Conservation (phyloP, 2,797 vertebrate genomes). For the Peromyscus nudipes region DNA sequence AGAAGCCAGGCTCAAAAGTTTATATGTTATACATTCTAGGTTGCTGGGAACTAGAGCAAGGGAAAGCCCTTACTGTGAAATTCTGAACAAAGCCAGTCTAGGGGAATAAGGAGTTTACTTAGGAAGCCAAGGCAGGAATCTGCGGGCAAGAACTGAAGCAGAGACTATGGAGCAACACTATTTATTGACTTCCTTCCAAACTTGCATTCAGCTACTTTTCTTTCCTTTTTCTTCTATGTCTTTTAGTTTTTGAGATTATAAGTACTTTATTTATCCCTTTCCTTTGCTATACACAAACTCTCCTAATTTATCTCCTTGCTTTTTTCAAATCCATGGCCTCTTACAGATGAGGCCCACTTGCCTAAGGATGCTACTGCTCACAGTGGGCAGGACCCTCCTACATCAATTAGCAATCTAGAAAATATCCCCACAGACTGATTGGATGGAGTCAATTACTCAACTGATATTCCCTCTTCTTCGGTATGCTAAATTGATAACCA, state of each 20-base stretch:
- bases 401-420: neutral
- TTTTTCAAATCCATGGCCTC: neutral
- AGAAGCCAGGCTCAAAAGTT: neutral
- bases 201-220: neutral
- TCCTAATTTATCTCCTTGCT: neutral
- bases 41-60: too few species aligned
- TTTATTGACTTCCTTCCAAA: neutral
- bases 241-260: neutral
- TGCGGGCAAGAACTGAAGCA: neutral
- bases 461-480: neutral
- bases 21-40: neutral
- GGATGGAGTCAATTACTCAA: neutral
- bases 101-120: neutral
- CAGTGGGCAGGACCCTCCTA: neutral
- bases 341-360: too few species aligned
- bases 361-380: neutral
- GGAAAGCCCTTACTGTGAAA: neutral
- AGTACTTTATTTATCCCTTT: neutral
- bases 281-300: neutral
- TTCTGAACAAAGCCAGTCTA: neutral
- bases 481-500: neutral
- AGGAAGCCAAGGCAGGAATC: neutral
- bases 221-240: neutral
- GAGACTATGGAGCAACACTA: neutral
- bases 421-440: neutral